Percentiles rank a stretch among this genome's conserved stretches.
Conservation (phyloP, 2,888 invertebrate genomes). For the Drosophila mimica region DNA sequence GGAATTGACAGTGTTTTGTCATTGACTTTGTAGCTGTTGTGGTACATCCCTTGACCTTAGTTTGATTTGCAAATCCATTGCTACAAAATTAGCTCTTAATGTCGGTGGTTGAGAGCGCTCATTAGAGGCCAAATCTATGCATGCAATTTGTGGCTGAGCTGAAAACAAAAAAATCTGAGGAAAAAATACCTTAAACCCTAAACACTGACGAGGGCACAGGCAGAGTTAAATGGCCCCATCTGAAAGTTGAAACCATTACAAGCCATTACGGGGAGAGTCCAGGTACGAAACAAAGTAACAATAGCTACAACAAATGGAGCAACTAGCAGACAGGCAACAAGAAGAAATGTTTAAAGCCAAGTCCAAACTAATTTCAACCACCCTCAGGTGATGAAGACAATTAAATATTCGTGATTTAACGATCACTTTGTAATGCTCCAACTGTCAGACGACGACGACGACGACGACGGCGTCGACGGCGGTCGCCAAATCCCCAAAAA, state of each 20-base stretch:
- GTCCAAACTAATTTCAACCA: conserved; percentile 81
- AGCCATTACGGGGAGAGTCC: conserved; percentile 50
- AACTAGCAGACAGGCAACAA: conserved; percentile 25
- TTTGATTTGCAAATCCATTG: conserved; percentile 48
- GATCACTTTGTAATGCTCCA: conserved; percentile 84
- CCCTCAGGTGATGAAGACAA: conserved; percentile 85
- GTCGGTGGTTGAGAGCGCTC: conserved; percentile 50
- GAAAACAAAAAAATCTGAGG: neutral
- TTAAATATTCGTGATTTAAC: conserved; percentile 85
- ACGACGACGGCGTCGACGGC: conserved; percentile 8
- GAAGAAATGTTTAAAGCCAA: conserved; percentile 69
- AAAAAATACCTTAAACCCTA: conserved; percentile 35
- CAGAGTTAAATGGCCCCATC: conserved; percentile 60
- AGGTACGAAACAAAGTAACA: conserved; percentile 24
- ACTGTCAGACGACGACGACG: conserved; percentile 62
- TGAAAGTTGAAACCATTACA: conserved; percentile 70
- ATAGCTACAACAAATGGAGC: conserved; percentile 38
- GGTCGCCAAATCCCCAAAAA: conserved; percentile 33
- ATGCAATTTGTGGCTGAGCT: conserved; percentile 58
- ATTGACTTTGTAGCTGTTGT: neutral
- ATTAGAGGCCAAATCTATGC: conserved; percentile 73
- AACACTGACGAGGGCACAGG: conserved; percentile 25
- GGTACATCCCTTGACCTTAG: conserved; percentile 57
- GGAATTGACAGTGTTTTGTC: conserved; percentile 13
- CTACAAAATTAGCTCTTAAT: conserved; percentile 71